Base-by-base conservation (phyloP, 2,797 vertebrate genomes). In the Echeneis naucrates region DNA sequence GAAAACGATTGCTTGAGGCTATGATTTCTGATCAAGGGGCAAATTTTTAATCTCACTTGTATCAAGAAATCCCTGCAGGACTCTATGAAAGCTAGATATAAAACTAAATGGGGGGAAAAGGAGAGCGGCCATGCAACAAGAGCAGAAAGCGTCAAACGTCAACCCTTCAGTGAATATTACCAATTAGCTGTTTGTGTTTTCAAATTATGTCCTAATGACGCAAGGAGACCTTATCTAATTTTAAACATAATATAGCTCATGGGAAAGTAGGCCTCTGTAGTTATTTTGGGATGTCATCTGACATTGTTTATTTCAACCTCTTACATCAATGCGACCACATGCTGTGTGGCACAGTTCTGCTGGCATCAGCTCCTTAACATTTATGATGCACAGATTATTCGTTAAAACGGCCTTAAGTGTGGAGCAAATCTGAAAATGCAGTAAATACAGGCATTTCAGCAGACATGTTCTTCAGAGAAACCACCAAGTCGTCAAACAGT, bases 291-390 rank as follows among this genome's bases (percentile, higher is more conserved):
- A 56, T 52, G 50, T 62, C 68, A 77, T 62, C 47, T 72, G 59
- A 77, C 69, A 55, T 54, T 76, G 57, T 75, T 80, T 77, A 72
- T 66, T 61, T 62, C 47, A 62, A 58, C 50, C 64, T 67, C 63
- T 45, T 63, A 35, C 56, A 68, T 65, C 50, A 74, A 80, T 33
- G 35, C 24, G 73, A 62, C 74, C 77, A 55, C 59, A 64, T 50
- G 19, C 12, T 27, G 19, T 59, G 19, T 55, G 23, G 38, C 51
- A 64, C 24, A 62, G 13, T 45, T 23, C 45, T 24, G 7, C 40
- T 79, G 48, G 56, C 26, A 68, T 64, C 44, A 77, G 61, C 21
- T 23, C 54, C 40, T 62, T 56, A n/a, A 66, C 19, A 63, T 73
- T 32, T 60, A 58, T 45, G 45, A 77, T 85, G 71, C 42, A 30